phyloP scores from a whole-genome alignment of 2,888 invertebrate genomes.

The Heliconius ismenius region DNA sequence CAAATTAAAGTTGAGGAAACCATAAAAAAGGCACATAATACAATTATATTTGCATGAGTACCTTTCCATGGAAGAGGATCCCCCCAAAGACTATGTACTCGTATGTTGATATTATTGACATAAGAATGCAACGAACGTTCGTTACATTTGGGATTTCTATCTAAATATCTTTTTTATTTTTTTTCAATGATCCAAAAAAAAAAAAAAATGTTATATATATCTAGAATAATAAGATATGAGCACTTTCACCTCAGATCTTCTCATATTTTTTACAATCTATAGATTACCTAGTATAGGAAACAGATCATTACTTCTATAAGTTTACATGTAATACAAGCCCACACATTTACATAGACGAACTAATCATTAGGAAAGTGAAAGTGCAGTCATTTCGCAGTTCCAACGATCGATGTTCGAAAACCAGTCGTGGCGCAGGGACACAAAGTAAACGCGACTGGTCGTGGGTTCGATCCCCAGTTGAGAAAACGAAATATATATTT shows the following conservation, averaged over 20 bases:
- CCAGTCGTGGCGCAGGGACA: constrained; percentile 48
- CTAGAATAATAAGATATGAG: neutral
- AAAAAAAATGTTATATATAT: no score
- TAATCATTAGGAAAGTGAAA: constrained; percentile 63
- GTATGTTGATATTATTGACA: neutral
- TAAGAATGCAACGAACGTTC: neutral
- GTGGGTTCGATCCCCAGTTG: no score
- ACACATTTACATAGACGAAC: constrained; percentile 26
- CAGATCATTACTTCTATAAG: constrained; percentile 3
- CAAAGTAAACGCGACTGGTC: no score
- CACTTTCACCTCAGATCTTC: neutral
- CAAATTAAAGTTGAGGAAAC: neutral
- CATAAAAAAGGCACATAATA: neutral
- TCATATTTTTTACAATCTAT: constrained; percentile 17
- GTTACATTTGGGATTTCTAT: neutral
- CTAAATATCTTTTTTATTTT: neutral
- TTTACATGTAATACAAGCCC: constrained; percentile 17
- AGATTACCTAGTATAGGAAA: constrained; percentile 13
- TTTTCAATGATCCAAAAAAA: neutral
- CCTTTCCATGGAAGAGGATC: neutral
- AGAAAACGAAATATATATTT: no score
- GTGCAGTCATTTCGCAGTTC: constrained; percentile 49
- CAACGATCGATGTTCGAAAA: constrained; percentile 51
- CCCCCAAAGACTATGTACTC: neutral
- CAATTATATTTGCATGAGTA: neutral